Conservation (phyloP, 2,113 vertebrate genomes). For the Procapra przewalskii region DNA sequence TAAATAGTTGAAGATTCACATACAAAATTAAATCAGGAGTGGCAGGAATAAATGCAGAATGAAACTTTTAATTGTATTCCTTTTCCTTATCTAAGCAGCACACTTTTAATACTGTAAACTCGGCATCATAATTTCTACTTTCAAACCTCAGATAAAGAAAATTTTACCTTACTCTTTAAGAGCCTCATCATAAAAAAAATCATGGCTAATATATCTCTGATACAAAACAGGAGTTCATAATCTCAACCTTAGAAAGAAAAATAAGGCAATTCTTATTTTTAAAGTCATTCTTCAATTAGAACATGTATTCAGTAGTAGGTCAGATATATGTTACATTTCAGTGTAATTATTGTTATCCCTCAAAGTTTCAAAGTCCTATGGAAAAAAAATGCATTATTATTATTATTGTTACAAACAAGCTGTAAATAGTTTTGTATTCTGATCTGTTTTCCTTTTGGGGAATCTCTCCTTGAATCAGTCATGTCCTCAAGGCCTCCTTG, state of each 20-base stretch:
- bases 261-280: neutral
- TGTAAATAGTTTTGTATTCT: neutral
- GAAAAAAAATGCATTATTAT: neutral
- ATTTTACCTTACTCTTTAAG: neutral
- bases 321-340: neutral
- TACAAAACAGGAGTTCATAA: neutral
- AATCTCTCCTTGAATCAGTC: neutral
- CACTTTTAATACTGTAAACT: neutral
- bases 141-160: neutral
- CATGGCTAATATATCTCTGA: neutral
- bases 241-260: neutral
- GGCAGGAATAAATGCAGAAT: neutral
- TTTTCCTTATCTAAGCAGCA: neutral
- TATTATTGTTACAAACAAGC: neutral
- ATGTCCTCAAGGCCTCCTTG: too few species aligned
- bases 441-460: neutral
- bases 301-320: neutral
- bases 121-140: neutral
- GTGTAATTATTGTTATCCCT: neutral
- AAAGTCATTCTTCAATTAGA: neutral
- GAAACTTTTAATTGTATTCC: neutral
- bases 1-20: neutral
- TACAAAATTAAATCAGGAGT: neutral
- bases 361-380: neutral
- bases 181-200: conserved; percentile 1